phyloP scores from a whole-genome alignment of 2,113 vertebrate species.

The Sebastes schlegelii region DNA sequence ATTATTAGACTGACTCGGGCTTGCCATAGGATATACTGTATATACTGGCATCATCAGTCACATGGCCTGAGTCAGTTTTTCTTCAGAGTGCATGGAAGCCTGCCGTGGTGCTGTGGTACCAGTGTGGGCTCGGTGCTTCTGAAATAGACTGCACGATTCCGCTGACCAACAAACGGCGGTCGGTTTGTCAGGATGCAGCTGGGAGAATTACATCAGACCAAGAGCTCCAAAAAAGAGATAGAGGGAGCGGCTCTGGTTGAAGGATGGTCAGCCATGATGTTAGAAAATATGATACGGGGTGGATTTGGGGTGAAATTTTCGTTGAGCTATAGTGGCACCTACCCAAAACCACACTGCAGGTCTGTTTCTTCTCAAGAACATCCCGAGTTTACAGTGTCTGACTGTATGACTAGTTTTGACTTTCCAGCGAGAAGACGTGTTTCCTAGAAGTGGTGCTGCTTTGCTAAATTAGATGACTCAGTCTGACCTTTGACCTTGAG shows the following conservation, averaged over 20 bases:
- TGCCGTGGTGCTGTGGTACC: conserved; percentile 62
- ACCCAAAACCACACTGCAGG: conserved; percentile 54
- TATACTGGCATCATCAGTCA: conserved; percentile 65
- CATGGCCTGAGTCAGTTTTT: conserved; percentile 52
- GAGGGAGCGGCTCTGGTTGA: conserved; percentile 60
- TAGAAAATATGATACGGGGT: conserved; percentile 59
- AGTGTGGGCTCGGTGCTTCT: conserved; percentile 61
- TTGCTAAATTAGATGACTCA: conserved; percentile 15
- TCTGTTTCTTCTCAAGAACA: conserved; percentile 55
- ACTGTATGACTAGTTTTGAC: conserved; percentile 18
- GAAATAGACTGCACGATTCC: conserved; percentile 71
- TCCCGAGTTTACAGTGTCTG: conserved; percentile 38
- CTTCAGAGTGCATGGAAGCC: conserved; percentile 54
- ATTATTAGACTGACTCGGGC: conserved; percentile 10
- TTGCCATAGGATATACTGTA: conserved; percentile 34
- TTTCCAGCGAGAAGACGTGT: conserved; percentile 19
- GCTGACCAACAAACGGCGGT: conserved; percentile 70
- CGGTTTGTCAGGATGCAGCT: conserved; percentile 72
- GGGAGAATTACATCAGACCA: conserved; percentile 72
- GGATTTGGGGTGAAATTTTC: conserved; percentile 51
- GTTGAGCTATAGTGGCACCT: conserved; percentile 40
- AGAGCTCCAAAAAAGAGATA: conserved; percentile 58
- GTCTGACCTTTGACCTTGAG: conserved; percentile 59
- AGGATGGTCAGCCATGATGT: conserved; percentile 52
- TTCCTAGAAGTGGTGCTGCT: conserved; percentile 4